phyloP scores from a whole-genome alignment of 2,888 invertebrate genomes.

The Rutpela maculata region DNA sequence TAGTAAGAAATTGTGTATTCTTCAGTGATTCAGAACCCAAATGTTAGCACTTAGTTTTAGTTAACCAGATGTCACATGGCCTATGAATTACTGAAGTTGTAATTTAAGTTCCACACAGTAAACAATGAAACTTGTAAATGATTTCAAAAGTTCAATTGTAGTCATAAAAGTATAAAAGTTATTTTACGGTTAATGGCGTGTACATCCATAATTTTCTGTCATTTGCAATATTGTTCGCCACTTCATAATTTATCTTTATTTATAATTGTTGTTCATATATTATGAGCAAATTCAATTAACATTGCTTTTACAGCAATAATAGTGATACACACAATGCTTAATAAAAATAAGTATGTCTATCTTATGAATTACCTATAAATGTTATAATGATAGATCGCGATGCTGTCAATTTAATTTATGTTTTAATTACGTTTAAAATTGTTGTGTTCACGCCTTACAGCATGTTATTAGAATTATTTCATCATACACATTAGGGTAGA shows the following conservation, averaged over 20 bases:
- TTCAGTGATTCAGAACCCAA: too few species aligned
- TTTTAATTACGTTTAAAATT: conserved; percentile 14
- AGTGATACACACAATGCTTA: conserved; percentile 10
- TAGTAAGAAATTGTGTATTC: too few species aligned
- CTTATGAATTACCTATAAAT: neutral
- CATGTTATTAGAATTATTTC: neutral
- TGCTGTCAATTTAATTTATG: conserved; percentile 15
- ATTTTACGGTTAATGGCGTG: neutral
- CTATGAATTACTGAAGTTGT: too few species aligned
- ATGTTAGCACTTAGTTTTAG: too few species aligned
- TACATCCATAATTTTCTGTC: neutral
- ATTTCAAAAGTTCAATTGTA: neutral
- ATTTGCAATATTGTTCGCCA: neutral
- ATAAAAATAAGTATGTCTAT: conserved; percentile 10
- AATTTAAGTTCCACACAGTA: too few species aligned
- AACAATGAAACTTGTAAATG: neutral
- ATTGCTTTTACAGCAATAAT: neutral
- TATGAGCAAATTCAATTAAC: neutral
- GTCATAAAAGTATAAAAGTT: neutral
- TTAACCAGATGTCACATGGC: too few species aligned
- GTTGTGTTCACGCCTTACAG: neutral
- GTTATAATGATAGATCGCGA: conserved; percentile 5
- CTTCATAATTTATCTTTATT: conserved; percentile 6
- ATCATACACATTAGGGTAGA: neutral
- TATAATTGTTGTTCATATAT: conserved; percentile 12